A percentile compares a stretch with the other conserved stretches of the same genome.
Evolutionary conservation across 2,113 vertebrate genomes (phyloP).

Genomic region (Rhinogobius similis): DNA sequence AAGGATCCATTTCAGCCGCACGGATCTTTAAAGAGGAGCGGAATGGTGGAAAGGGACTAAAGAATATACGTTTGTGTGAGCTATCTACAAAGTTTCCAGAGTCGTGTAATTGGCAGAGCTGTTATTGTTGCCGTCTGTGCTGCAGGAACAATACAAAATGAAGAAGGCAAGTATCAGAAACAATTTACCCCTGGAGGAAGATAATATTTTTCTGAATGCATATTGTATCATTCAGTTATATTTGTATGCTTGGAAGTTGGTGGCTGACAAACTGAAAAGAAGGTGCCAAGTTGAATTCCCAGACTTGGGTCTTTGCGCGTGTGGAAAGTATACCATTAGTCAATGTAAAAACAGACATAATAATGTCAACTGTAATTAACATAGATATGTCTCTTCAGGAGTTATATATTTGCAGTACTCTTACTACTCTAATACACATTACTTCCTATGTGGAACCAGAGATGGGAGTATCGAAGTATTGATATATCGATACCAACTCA

Average conservation of each 20-base stretch:
- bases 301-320: not conserved
- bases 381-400: not conserved
- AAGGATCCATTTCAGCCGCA: conserved; percentile 33
- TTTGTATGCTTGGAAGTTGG: not conserved
- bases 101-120: conserved; percentile 45
- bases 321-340: not conserved
- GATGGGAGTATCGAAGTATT: too few relatives aligned
- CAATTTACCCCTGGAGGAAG: not conserved
- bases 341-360: not conserved
- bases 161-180: conserved; percentile 37
- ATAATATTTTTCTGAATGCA: not conserved
- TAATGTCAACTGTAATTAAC: not conserved
- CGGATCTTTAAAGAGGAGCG: conserved; percentile 33
- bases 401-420: too few relatives aligned
- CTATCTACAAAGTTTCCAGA: conserved; percentile 31
- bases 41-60: conserved; percentile 22
- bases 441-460: too few relatives aligned
- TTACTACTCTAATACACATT: too few relatives aligned
- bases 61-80: conserved; percentile 39
- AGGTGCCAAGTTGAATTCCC: not conserved
- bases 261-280: not conserved
- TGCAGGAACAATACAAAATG: conserved; percentile 50
- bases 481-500: too few relatives aligned
- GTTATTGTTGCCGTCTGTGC: conserved; percentile 71
- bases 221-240: not conserved